Evolutionary conservation across 2,797 vertebrate species (phyloP).

Genomic region (Gambusia yucatana): DNA sequence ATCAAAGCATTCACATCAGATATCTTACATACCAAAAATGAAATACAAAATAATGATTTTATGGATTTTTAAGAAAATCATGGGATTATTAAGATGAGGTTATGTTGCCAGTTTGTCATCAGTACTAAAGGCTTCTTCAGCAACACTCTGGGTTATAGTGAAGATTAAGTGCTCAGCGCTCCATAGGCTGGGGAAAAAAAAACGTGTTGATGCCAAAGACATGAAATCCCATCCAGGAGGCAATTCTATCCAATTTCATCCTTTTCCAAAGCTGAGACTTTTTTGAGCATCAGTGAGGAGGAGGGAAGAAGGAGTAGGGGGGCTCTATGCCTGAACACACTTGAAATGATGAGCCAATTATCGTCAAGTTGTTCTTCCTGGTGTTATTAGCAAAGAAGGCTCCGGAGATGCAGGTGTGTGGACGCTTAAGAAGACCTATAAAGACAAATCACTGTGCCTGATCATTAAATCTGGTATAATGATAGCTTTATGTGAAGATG

Average conservation of each 20-base stretch:
- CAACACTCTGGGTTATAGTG: slow-evolving; percentile 7
- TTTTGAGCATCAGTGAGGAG: slow-evolving; percentile 40
- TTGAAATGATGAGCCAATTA: slow-evolving; percentile 74
- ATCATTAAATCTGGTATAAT: slow-evolving; percentile 72
- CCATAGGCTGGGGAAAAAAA: slow-evolving; percentile 17
- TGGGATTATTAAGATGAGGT: neutral
- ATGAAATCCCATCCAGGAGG: slow-evolving; percentile 45
- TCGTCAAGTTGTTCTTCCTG: slow-evolving; percentile 66
- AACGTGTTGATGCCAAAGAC: slow-evolving; percentile 28
- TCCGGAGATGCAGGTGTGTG: slow-evolving; percentile 67
- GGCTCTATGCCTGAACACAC: slow-evolving; percentile 61
- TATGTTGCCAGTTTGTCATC: slow-evolving; percentile 4
- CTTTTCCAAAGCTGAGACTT: slow-evolving; percentile 42
- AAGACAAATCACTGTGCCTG: slow-evolving; percentile 66
- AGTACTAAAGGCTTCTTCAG: slow-evolving; percentile 33
- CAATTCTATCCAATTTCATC: slow-evolving; percentile 41
- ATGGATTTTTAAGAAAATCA: neutral
- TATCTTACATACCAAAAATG: neutral
- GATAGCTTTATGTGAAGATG: slow-evolving; percentile 66
- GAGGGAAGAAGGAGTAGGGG: slow-evolving; percentile 1
- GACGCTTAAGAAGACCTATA: slow-evolving; percentile 59
- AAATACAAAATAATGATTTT: neutral
- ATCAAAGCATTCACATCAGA: neutral
- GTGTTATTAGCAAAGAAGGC: slow-evolving; percentile 55
- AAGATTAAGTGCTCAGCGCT: slow-evolving; percentile 23